Conservation (phyloP, 2,797 vertebrate species). For the Leucoraja ocellata region DNA sequence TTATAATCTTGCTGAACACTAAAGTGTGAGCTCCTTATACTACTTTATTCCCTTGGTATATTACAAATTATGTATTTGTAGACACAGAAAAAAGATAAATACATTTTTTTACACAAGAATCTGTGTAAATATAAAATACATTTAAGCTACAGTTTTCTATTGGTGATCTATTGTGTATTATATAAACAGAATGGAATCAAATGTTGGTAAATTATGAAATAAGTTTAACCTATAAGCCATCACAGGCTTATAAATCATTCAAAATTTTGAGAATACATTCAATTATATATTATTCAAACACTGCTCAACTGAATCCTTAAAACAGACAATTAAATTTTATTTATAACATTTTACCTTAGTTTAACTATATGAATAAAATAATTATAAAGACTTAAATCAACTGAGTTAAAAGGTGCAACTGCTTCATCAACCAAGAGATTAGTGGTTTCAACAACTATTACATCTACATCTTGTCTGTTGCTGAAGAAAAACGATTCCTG, state of each 20-base stretch:
- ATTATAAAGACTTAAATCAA: slow-evolving; percentile 36
- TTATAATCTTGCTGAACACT: slow-evolving; percentile 1
- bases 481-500: slow-evolving; percentile 59
- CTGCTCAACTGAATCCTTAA: slow-evolving; percentile 5
- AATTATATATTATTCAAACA: slow-evolving; percentile 35
- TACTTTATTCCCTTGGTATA: neutral
- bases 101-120: neutral
- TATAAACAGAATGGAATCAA: neutral
- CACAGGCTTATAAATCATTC: slow-evolving; percentile 4
- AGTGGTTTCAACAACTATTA: slow-evolving; percentile 39
- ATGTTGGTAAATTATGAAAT: neutral
- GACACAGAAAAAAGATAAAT: neutral
- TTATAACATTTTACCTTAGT: slow-evolving; percentile 11
- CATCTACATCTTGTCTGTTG: slow-evolving; percentile 38
- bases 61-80: neutral
- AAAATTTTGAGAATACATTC: slow-evolving; percentile 15
- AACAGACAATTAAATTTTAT: slow-evolving; percentile 16
- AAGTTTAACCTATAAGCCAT: neutral
- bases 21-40: neutral
- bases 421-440: slow-evolving; percentile 38
- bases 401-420: slow-evolving; percentile 35
- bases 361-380: slow-evolving; percentile 31
- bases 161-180: neutral
- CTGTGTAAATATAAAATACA: neutral
- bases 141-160: slow-evolving; percentile 6